Conservation (phyloP, 2,888 invertebrate species). For the Sycophila texana region DNA sequence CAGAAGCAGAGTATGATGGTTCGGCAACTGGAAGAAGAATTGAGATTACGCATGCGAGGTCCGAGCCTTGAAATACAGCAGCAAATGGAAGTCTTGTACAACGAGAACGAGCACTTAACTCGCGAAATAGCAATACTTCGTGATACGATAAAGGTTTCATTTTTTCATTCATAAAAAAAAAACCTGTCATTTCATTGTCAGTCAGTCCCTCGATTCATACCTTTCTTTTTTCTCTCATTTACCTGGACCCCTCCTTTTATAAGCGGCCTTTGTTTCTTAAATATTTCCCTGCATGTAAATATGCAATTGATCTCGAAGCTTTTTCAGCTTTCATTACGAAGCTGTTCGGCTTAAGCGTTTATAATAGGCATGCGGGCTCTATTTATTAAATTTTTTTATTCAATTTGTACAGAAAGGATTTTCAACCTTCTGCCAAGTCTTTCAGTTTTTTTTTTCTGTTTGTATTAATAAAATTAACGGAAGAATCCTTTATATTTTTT, state of each 20-base stretch:
- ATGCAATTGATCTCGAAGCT: no score
- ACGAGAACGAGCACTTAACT: constrained; percentile 95
- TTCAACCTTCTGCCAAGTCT: no score
- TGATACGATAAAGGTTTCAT: constrained; percentile 91
- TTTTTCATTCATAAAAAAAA: constrained; percentile 39
- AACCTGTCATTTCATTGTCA: not conserved
- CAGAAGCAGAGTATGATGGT: constrained; percentile 98
- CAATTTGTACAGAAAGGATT: no score
- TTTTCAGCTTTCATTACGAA: no score
- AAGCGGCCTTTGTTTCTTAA: no score
- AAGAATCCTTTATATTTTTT: no score
- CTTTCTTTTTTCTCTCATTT: not conserved
- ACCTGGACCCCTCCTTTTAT: not conserved
- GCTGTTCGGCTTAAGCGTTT: no score
- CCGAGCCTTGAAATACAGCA: constrained; percentile 94
- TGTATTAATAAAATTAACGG: no score
- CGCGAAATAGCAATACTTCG: constrained; percentile 94
- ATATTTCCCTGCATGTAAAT: no score
- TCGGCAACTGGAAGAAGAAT: constrained; percentile 93
- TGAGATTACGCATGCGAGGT: constrained; percentile 90
- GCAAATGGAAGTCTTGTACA: constrained; percentile 93
- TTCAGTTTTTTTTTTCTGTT: no score
- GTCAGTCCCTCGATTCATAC: not conserved
- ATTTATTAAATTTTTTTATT: no score
- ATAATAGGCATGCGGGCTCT: no score